Percentiles rank a stretch among this genome's conserved stretches.
Conservation (phyloP, 2,113 vertebrate species). For the Mobula hypostoma region DNA sequence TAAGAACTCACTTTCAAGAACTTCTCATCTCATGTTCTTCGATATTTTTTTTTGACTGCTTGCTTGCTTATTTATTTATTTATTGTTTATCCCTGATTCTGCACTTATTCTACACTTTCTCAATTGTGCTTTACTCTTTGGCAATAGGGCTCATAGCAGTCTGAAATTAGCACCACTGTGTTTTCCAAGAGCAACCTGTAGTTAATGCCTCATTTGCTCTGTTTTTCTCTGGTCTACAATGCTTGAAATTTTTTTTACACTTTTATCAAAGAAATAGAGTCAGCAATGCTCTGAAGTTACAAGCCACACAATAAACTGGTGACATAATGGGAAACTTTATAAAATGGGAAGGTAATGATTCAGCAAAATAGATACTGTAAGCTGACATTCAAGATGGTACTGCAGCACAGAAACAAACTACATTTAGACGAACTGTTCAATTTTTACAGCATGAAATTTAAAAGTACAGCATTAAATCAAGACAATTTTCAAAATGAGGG, state of each 20-base stretch:
- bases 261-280: not conserved
- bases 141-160: not conserved
- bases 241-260: not conserved
- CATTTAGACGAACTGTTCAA: not conserved
- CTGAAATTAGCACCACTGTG: not conserved
- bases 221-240: not conserved
- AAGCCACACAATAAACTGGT: not conserved
- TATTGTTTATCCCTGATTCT: not conserved
- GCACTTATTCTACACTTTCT: not conserved
- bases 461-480: not conserved
- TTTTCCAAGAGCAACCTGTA: not conserved
- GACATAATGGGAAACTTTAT: not conserved
- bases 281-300: not conserved
- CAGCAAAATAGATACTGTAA: not conserved
- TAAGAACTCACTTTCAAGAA: too few relatives aligned
- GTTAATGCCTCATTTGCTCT: not conserved
- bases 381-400: not conserved
- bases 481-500: not conserved
- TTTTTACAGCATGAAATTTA: not conserved
- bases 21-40: too few relatives aligned
- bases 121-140: not conserved
- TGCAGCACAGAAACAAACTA: not conserved
- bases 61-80: too few relatives aligned
- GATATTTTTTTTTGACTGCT: too few relatives aligned
- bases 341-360: not conserved